Conservation (phyloP, 2,113 vertebrate genomes). For the Hydrochoerus hydrochaeris region DNA sequence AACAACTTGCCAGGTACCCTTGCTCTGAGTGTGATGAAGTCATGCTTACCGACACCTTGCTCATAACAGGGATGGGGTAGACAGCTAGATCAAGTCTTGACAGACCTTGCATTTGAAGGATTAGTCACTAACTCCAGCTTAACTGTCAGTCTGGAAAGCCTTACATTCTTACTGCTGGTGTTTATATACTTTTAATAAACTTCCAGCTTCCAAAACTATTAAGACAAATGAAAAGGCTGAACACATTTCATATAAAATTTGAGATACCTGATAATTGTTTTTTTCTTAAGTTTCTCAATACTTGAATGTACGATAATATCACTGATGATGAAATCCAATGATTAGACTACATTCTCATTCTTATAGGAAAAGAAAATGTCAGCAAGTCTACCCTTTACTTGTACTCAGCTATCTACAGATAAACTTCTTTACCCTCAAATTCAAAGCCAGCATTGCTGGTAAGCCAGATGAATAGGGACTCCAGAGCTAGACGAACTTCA, state of each 20-base stretch:
- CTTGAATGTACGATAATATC: neutral
- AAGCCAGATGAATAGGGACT: neutral
- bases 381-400: neutral
- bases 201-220: neutral
- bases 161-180: neutral
- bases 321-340: neutral
- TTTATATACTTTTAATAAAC: conserved; percentile 11
- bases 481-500: neutral
- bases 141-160: neutral
- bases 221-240: conserved; percentile 24
- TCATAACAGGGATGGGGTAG: neutral
- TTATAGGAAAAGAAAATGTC: neutral
- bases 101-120: neutral
- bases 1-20: neutral
- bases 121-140: neutral
- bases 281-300: neutral
- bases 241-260: neutral
- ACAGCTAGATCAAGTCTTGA: neutral
- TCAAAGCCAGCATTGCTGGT: neutral
- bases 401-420: neutral
- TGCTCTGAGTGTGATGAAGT: neutral
- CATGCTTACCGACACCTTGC: neutral
- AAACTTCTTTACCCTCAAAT: neutral
- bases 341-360: conserved; percentile 28
- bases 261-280: neutral